phyloP scores from a whole-genome alignment of 2,113 vertebrate species.

The Rousettus leschenaultii region DNA sequence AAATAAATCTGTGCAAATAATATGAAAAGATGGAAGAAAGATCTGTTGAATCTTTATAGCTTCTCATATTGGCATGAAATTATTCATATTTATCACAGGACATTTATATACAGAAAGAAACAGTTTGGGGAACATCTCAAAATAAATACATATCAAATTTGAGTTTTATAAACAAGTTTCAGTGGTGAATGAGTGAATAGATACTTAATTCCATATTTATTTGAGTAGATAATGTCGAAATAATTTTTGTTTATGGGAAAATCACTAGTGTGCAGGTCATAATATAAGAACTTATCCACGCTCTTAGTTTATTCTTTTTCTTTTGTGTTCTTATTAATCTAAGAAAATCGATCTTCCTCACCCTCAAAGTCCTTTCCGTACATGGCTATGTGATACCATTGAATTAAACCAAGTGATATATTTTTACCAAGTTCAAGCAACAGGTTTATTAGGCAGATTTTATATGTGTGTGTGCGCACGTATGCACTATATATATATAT shows the following conservation, averaged over 20 bases:
- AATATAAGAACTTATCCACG: neutral
- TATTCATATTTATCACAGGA: neutral
- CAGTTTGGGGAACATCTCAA: neutral
- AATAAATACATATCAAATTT: neutral
- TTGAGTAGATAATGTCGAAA: neutral
- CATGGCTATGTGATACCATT: neutral
- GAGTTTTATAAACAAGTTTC: neutral
- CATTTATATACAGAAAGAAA: neutral
- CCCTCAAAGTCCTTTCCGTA: neutral
- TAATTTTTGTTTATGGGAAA: neutral
- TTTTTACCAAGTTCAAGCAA: neutral
- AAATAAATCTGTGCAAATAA: conserved; percentile 33
- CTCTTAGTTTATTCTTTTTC: neutral
- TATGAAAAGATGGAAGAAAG: neutral
- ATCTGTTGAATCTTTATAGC: neutral
- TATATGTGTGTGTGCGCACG: too few species aligned
- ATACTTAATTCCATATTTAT: neutral
- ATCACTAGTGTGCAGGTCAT: neutral
- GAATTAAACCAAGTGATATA: neutral
- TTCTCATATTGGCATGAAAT: neutral
- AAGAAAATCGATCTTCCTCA: neutral
- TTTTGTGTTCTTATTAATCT: neutral
- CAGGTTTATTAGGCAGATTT: neutral
- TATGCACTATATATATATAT: too few species aligned
- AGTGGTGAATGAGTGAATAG: neutral